Base-by-base conservation (phyloP, 2,113 vertebrate genomes). In the Struthidea cinerea region DNA sequence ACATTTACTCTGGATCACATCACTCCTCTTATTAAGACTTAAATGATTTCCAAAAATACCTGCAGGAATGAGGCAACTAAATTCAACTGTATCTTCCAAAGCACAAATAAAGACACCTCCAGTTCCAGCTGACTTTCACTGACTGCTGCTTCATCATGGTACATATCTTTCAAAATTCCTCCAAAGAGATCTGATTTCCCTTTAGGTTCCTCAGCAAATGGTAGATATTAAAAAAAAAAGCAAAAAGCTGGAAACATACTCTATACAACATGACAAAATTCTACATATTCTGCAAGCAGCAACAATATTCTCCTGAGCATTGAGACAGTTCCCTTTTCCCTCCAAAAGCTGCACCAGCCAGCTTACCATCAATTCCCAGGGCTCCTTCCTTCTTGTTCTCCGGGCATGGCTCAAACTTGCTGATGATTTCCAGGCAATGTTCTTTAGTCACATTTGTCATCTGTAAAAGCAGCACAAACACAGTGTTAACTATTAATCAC, bases 301-400 rank as follows among this genome's bases (percentile, higher is more conserved):
- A 22, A 41, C 49, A 65, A 33, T 50, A 11, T 32, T 70, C 61
- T 46, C 52, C 8, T 21, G 60, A 64, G 30, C 56, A 47, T 23
- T 73, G 61, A 35, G 61, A 39, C 41, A 53, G 37, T 16, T 59
- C 39, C 24, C 20, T 68, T 50, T 23, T 16, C 44, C 68, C 61
- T n/a, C 41, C 13, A 52, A 55, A 68, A 89, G 35, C 70, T 61
- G 22, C 24, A 30, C 3, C 70, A 87, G 55, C 7, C 69, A 71
- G n/a, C 98, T 97, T 97, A 99, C 99, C 99, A 20, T 99, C 99
- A 22, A 99, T 99, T 17, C 99, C 99, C 95, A 99, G 95, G 71
- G 98, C 98, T 8, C 97, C 98, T 41, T 98, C 98, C 46, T 98
- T 98, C 98, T 98, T 98, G 98, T 99, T 99, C 73, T 99, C 99